Evolutionary conservation across 2,888 invertebrate species (phyloP).

Genomic region (Anoncus sp.): DNA sequence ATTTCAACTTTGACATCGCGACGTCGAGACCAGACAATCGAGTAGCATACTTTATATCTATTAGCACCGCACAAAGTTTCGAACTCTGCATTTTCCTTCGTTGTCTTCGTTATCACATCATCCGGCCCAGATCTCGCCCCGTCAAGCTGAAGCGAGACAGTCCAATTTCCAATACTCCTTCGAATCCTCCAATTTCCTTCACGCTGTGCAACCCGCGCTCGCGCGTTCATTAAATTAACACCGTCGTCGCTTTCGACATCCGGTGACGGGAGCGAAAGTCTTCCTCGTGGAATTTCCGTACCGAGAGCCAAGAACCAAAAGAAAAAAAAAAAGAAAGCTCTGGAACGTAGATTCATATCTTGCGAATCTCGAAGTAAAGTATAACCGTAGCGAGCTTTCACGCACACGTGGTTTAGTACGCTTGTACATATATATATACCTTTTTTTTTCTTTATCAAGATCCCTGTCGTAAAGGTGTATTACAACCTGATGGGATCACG

Average conservation of each 20-base stretch:
- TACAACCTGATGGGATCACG: neutral
- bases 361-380: constrained; percentile 1
- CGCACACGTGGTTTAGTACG: neutral
- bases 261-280: constrained; percentile 40
- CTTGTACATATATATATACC: neutral
- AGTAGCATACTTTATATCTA: neutral
- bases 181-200: constrained; percentile 49
- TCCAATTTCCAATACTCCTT: constrained; percentile 18
- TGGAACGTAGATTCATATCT: constrained; percentile 19
- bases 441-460: constrained; percentile 35
- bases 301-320: constrained; percentile 21
- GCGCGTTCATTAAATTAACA: constrained; percentile 60
- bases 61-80: constrained; percentile 1
- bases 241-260: constrained; percentile 41
- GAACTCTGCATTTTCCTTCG: constrained; percentile 21
- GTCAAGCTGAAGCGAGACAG: constrained; percentile 34
- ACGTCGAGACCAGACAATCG: neutral
- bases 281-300: constrained; percentile 51
- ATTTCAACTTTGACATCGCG: neutral
- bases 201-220: constrained; percentile 21
- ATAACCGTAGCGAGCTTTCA: constrained; percentile 43
- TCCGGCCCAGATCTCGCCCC: constrained; percentile 5
- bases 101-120: constrained; percentile 9
- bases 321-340: constrained; percentile 6
- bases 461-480: constrained; percentile 1